These are phyloP conservation scores for Leucophenga montana DNA, from an alignment of 2,888 invertebrate genomes.

Conservation along the genomic window DNA sequence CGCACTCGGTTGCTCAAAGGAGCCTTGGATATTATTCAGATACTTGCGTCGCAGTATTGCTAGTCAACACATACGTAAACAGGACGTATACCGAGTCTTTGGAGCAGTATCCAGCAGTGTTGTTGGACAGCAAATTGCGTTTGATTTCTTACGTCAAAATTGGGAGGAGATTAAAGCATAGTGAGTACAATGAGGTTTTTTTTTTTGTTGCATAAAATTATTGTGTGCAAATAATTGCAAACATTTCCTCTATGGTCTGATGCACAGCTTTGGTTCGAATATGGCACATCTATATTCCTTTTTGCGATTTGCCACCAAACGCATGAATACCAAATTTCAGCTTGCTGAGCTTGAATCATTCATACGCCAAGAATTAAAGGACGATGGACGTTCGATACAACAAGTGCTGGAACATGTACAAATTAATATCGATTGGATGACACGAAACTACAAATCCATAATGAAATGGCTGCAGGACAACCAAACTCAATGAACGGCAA, in stretches of 20 bases:
- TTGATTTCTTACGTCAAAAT: conserved; percentile 84
- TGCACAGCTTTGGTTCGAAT: conserved; percentile 81
- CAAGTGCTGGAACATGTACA: conserved; percentile 87
- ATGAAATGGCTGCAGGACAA: conserved; percentile 79
- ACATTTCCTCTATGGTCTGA: conserved; percentile 12
- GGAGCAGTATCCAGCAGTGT: conserved; percentile 83
- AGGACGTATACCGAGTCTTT: conserved; percentile 86
- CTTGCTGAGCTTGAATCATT: conserved; percentile 84
- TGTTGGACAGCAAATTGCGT: conserved; percentile 87
- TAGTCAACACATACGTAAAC: conserved; percentile 86
- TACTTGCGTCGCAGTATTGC: conserved; percentile 84
- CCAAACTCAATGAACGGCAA: not conserved
- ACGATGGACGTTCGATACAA: conserved; percentile 82
- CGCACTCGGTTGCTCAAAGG: conserved; percentile 86
- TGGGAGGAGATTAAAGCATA: conserved; percentile 82
- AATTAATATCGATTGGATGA: conserved; percentile 89
- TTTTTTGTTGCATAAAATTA: not conserved
- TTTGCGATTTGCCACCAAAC: conserved; percentile 81
- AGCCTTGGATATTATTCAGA: conserved; percentile 83
- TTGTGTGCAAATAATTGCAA: not conserved
- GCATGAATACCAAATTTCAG: conserved; percentile 84
- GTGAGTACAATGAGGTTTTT: conserved; percentile 76
- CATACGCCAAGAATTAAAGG: conserved; percentile 77
- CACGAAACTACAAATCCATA: conserved; percentile 82
- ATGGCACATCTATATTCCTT: conserved; percentile 81